Percentiles rank a stretch among this genome's conserved stretches.
phyloP scores from a whole-genome alignment of 2,888 invertebrate genomes.

The Drosophila nigritarsus region DNA sequence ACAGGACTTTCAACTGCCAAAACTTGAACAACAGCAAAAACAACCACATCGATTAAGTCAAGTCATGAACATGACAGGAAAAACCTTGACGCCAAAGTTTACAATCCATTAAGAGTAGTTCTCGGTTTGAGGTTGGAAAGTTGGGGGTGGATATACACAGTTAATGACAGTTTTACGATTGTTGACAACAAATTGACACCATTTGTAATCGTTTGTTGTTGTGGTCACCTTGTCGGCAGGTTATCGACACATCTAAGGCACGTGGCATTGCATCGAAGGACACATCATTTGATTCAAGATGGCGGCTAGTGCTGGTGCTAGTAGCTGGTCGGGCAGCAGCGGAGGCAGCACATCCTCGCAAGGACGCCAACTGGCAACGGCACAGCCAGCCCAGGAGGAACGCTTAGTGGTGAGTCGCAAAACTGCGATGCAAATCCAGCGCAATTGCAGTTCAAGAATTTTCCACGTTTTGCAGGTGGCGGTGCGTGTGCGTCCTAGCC shows the following conservation, averaged over 20 bases:
- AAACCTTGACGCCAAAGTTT: constrained; percentile 72
- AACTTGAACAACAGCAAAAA: constrained; percentile 23
- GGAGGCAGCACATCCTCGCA: constrained; percentile 80
- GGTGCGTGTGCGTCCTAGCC: constrained; percentile 94
- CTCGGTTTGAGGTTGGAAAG: constrained; percentile 8
- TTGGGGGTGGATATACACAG: constrained; percentile 31
- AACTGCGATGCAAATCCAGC: not conserved
- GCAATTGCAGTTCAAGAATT: not conserved
- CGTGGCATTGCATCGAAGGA: constrained; percentile 55
- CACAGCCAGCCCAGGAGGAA: constrained; percentile 81
- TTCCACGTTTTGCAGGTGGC: constrained; percentile 88
- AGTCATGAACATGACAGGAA: constrained; percentile 41
- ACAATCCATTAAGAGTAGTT: constrained; percentile 64
- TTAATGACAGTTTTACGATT: constrained; percentile 77
- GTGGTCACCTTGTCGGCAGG: constrained; percentile 32
- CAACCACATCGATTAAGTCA: constrained; percentile 49
- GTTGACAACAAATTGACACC: constrained; percentile 79
- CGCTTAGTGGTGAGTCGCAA: constrained; percentile 81
- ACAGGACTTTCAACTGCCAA: constrained; percentile 40
- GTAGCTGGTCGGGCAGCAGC: constrained; percentile 84
- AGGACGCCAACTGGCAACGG: constrained; percentile 73
- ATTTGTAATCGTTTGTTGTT: constrained; percentile 68
- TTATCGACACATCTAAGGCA: constrained; percentile 47
- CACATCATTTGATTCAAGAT: constrained; percentile 48
- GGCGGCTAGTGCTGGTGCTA: constrained; percentile 68